phyloP scores from a whole-genome alignment of 2,113 vertebrate species.

The Ochotona princeps region DNA sequence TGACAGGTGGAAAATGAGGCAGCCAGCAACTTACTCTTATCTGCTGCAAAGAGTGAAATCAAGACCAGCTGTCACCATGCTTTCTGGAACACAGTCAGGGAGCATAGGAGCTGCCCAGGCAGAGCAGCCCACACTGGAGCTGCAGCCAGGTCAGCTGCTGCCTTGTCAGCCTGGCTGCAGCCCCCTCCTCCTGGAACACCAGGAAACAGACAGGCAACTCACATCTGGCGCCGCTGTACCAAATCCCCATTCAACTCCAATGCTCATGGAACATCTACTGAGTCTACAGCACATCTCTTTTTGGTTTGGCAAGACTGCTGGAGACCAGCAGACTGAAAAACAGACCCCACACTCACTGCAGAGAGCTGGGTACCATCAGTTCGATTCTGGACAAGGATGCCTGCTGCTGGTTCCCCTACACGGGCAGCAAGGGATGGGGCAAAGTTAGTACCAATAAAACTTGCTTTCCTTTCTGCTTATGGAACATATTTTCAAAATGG shows the following conservation, averaged over 20 bases:
- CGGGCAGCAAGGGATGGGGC: neutral
- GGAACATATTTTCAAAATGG: constrained; percentile 68
- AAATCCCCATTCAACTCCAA: neutral
- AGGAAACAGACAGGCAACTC: neutral
- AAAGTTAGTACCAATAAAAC: neutral
- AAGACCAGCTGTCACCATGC: neutral
- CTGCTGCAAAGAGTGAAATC: neutral
- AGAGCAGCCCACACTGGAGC: neutral
- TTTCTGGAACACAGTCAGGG: neutral
- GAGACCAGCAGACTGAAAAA: neutral
- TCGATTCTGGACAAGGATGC: neutral
- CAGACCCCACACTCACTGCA: neutral
- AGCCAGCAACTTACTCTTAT: neutral
- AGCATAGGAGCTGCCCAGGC: neutral
- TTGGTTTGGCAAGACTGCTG: neutral
- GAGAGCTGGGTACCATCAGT: neutral
- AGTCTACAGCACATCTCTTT: constrained; percentile 26
- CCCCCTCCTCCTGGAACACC: neutral
- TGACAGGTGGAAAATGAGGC: neutral
- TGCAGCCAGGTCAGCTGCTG: neutral
- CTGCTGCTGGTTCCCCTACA: neutral
- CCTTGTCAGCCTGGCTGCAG: neutral
- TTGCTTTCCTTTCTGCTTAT: neutral
- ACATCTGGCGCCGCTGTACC: neutral
- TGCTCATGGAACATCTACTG: neutral